phyloP scores from a whole-genome alignment of 2,113 vertebrate species.

The Petrocephalus zakoni region DNA sequence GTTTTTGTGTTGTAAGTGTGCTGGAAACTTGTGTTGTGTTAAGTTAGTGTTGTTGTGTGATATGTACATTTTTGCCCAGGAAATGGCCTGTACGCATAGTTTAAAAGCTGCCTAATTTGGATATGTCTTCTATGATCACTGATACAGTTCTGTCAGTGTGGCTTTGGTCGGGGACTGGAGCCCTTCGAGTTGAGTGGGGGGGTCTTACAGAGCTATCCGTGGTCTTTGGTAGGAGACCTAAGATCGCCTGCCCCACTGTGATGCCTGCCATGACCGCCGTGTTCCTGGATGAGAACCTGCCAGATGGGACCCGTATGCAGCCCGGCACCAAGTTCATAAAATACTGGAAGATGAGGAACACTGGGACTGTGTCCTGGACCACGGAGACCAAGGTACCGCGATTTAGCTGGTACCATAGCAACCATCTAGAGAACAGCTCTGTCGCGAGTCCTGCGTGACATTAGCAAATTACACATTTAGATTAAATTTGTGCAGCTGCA shows the following conservation, averaged over 20 bases:
- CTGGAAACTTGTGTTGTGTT: background rate
- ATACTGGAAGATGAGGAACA: conserved; percentile 97
- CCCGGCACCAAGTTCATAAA: conserved; percentile 94
- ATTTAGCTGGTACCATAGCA: background rate
- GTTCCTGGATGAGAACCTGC: conserved; percentile 98
- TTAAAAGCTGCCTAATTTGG: background rate
- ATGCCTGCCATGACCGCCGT: conserved; percentile 85
- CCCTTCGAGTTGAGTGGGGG: background rate
- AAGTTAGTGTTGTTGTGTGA: background rate
- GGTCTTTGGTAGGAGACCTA: conserved; percentile 75
- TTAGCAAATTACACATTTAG: background rate
- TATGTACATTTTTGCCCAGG: background rate
- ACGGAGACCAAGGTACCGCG: conserved; percentile 80
- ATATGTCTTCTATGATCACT: background rate
- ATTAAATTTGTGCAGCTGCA: background rate
- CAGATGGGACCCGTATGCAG: conserved; percentile 86
- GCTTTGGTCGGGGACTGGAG: background rate
- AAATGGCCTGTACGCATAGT: background rate
- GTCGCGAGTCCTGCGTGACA: conserved; percentile 8
- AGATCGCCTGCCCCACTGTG: conserved; percentile 74
- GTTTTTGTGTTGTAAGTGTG: background rate
- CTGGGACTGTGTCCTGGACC: conserved; percentile 85
- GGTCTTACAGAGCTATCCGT: conserved; percentile 53
- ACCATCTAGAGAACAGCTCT: background rate
- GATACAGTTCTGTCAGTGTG: background rate